phyloP scores from a whole-genome alignment of 2,888 invertebrate species.

The Dryobotodes eremita region DNA sequence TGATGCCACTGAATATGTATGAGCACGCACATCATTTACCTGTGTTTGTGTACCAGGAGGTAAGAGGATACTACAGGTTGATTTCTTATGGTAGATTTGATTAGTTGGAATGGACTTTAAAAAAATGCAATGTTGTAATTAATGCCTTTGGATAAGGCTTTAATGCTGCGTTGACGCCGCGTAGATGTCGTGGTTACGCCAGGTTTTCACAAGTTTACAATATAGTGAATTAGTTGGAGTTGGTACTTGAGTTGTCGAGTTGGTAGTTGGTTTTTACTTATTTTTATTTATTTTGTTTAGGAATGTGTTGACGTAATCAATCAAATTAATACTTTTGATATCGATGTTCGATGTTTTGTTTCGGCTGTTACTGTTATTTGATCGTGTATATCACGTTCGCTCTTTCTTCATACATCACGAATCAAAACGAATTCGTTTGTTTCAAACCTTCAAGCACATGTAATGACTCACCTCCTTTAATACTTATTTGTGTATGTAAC shows the following conservation, averaged over 20 bases:
- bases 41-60: conserved; percentile 67
- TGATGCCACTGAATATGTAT: conserved; percentile 79
- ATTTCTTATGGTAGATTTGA: conserved; percentile 18
- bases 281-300: neutral
- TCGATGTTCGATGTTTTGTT: too few relatives aligned
- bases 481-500: conserved; percentile 65
- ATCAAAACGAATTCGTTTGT: conserved; percentile 38
- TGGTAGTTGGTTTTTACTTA: neutral
- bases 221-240: too few relatives aligned
- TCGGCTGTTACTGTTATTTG: neutral
- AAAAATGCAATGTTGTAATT: conserved; percentile 13
- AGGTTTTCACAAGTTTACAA: neutral
- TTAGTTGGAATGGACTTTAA: conserved; percentile 10
- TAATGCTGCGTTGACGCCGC: neutral
- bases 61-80: conserved; percentile 50
- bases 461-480: conserved; percentile 39
- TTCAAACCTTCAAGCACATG: conserved; percentile 22
- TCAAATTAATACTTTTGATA: neutral
- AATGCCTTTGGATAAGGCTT: neutral
- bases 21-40: conserved; percentile 77
- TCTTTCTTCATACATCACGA: conserved; percentile 20
- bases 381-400: neutral
- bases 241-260: neutral
- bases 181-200: neutral
- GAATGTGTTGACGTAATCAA: too few relatives aligned